Percentiles rank a stretch among this genome's conserved stretches.
phyloP scores from a whole-genome alignment of 2,888 invertebrate species.

The Eledone cirrhosa region DNA sequence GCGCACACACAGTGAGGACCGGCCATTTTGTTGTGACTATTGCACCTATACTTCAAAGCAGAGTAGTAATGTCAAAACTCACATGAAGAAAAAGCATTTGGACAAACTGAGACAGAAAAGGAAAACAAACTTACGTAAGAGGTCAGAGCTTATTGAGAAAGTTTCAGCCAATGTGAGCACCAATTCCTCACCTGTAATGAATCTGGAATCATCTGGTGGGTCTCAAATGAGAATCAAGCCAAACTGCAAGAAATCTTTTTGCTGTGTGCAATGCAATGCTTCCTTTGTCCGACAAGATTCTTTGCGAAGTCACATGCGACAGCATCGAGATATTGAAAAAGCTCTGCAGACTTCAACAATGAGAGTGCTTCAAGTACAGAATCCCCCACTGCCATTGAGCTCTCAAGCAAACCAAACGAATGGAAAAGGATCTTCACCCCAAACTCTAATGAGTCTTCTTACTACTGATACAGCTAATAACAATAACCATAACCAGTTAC shows the following conservation, averaged over 20 bases:
- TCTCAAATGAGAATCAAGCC: slow-evolving; percentile 32
- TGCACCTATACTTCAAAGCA: slow-evolving; percentile 59
- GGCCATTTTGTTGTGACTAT: slow-evolving; percentile 54
- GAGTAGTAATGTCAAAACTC: slow-evolving; percentile 55
- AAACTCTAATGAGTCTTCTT: background rate
- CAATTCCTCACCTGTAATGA: background rate
- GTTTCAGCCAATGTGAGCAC: background rate
- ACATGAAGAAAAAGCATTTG: slow-evolving; percentile 59
- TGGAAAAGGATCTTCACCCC: background rate
- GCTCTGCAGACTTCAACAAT: slow-evolving; percentile 48
- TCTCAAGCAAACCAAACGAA: background rate
- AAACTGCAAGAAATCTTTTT: slow-evolving; percentile 56
- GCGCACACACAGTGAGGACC: slow-evolving; percentile 52
- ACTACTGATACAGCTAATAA: background rate
- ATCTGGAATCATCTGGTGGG: background rate
- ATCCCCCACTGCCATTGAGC: slow-evolving; percentile 39
- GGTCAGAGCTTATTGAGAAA: background rate
- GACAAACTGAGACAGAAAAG: slow-evolving; percentile 37
- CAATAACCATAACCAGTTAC: background rate
- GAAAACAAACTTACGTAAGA: slow-evolving; percentile 9
- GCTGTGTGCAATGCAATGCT: slow-evolving; percentile 63
- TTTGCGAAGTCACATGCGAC: slow-evolving; percentile 65
- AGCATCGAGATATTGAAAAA: slow-evolving; percentile 56
- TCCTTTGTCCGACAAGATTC: slow-evolving; percentile 68
- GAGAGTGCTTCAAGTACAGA: slow-evolving; percentile 52